Conservation (phyloP, 23 tunicate genomes). For the Diplosoma virens region DNA sequence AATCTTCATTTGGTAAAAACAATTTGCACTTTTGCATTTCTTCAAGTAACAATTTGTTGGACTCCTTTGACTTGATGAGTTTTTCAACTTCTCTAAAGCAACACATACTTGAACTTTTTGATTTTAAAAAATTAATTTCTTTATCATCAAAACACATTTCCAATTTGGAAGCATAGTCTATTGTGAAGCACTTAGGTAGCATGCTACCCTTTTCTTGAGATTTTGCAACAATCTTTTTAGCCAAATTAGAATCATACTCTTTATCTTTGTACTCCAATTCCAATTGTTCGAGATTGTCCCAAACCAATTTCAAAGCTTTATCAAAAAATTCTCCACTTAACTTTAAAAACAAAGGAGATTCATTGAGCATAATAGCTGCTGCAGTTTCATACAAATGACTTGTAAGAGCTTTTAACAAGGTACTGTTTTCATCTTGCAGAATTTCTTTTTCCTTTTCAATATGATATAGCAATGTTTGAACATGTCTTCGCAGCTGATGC, state of each 20-base stretch:
- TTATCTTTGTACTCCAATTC: no score
- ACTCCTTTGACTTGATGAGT: background rate
- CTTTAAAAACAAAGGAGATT: background rate
- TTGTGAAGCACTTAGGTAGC: background rate
- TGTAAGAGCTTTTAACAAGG: background rate
- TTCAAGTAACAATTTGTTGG: background rate
- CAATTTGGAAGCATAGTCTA: conserved; percentile 2
- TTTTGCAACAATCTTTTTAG: background rate
- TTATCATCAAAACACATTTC: background rate
- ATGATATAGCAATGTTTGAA: background rate
- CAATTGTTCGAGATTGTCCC: background rate
- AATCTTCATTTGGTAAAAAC: conserved; percentile 3
- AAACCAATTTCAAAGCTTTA: background rate
- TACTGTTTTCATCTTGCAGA: background rate
- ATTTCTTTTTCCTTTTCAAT: background rate
- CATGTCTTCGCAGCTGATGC: background rate
- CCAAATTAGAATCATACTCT: background rate
- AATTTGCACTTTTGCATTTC: background rate
- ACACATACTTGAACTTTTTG: background rate
- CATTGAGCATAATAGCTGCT: no score
- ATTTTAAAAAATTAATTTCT: conserved; percentile 17
- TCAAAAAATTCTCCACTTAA: conserved; percentile 2
- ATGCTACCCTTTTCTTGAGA: no score
- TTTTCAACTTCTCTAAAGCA: background rate
- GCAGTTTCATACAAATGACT: no score